Evolutionary conservation across 1,140 invertebrate genomes (phyloP).

Genomic region (Conopomorpha cramerella): DNA sequence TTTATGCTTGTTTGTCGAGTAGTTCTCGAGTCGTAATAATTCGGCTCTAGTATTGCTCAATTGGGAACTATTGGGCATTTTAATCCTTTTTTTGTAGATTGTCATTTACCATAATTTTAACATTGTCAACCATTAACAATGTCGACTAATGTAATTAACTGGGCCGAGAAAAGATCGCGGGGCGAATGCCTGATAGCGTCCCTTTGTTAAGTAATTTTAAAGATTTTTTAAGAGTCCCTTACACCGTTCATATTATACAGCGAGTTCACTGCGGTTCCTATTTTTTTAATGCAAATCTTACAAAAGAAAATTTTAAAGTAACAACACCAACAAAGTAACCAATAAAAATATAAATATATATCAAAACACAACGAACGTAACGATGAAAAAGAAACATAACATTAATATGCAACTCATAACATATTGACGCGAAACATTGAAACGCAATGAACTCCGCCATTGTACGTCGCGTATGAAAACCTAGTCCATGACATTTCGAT

Average conservation of each 20-base stretch:
- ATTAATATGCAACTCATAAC: no score
- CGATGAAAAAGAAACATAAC: no score
- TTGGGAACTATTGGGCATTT: constrained; percentile 63
- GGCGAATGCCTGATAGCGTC: constrained; percentile 60
- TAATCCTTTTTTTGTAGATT: constrained; percentile 56
- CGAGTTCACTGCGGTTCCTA: no score
- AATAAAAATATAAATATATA: no score
- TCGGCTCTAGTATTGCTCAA: constrained; percentile 32
- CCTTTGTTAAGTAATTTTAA: constrained; percentile 23
- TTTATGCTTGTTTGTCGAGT: constrained; percentile 52
- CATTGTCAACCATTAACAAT: constrained; percentile 57
- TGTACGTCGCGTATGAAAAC: no score
- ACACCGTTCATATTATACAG: constrained; percentile 43
- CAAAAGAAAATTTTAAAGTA: no score
- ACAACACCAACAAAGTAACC: no score
- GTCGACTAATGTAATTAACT: constrained; percentile 58
- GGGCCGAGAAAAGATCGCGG: constrained; percentile 41
- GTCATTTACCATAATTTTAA: constrained; percentile 60
- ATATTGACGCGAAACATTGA: no score
- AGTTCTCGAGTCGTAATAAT: constrained; percentile 28
- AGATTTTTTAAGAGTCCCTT: constrained; percentile 26
- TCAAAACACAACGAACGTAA: no score
- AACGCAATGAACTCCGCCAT: no score
- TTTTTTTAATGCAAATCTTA: no score
- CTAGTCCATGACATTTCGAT: constrained; percentile 56